A percentile compares a stretch with the other conserved stretches of the same genome.
Evolutionary conservation across 2,888 invertebrate genomes (phyloP).

Genomic region (Malthinus seriepunctatus): DNA sequence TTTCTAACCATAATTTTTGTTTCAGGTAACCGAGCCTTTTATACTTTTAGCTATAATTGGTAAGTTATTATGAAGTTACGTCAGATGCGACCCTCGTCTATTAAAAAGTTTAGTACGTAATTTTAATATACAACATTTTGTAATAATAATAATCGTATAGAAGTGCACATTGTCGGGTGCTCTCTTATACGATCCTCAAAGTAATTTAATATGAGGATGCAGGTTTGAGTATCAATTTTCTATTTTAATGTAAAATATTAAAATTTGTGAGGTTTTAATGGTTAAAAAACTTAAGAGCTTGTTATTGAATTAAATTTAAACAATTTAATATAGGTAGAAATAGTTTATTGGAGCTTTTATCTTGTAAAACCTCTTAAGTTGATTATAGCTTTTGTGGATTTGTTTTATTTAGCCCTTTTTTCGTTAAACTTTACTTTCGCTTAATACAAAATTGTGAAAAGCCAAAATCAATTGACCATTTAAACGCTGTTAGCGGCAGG

Average conservation of each 20-base stretch:
- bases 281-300: background rate
- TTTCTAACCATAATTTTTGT: no score
- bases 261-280: background rate
- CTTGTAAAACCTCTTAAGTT: no score
- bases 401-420: slow-evolving; percentile 14
- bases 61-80: no score
- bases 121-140: no score
- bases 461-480: slow-evolving; percentile 24
- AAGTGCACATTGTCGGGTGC: slow-evolving; percentile 3
- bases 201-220: slow-evolving; percentile 18
- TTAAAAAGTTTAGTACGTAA: no score
- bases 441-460: slow-evolving; percentile 16
- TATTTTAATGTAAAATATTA: slow-evolving; percentile 1
- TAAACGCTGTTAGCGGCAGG: slow-evolving; percentile 17
- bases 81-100: no score
- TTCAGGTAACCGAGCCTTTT: no score
- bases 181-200: background rate
- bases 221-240: slow-evolving; percentile 13
- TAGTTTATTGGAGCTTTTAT: no score
- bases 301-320: background rate
- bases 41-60: background rate
- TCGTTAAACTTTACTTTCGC: background rate
- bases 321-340: slow-evolving; percentile 10
- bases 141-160: slow-evolving; percentile 8
- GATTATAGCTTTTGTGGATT: background rate